Conservation (phyloP, 2,113 vertebrate species). For the Dolichotis patagonum region DNA sequence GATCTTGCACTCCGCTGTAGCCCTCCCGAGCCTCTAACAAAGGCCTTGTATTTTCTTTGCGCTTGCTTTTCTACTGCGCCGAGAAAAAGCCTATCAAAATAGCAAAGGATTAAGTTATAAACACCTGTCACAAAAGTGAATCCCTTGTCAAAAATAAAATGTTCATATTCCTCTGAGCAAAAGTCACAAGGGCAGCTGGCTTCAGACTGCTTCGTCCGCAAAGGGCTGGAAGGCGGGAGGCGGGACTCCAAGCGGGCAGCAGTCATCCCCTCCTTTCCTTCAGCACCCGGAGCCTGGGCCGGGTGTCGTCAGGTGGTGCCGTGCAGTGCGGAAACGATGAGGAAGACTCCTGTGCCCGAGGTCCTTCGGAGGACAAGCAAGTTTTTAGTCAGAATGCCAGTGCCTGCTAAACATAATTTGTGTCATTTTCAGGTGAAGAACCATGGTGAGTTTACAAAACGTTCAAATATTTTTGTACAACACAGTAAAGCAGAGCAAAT, state of each 20-base stretch:
- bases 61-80: too few species aligned
- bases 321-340: neutral
- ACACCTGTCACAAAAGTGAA: constrained; percentile 86
- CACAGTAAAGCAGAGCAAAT: constrained; percentile 69
- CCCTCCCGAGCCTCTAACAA: too few species aligned
- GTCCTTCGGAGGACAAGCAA: constrained; percentile 26
- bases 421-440: constrained; percentile 51
- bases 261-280: neutral
- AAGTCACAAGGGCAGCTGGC: constrained; percentile 80
- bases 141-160: constrained; percentile 84
- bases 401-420: constrained; percentile 51
- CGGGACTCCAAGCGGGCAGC: too few species aligned
- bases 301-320: neutral
- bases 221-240: constrained; percentile 80
- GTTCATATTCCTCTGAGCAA: constrained; percentile 82
- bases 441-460: neutral
- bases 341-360: neutral
- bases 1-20: too few species aligned
- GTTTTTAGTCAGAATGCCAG: neutral
- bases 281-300: neutral
- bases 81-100: too few species aligned
- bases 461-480: constrained; percentile 29
- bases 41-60: too few species aligned
- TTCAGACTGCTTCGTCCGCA: constrained; percentile 82
- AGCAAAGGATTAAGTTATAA: constrained; percentile 86